Evolutionary conservation across 2,888 invertebrate genomes (phyloP), one percentile per base, ranked within the genome.

Genomic region (Neoascia interrupta): DNA sequence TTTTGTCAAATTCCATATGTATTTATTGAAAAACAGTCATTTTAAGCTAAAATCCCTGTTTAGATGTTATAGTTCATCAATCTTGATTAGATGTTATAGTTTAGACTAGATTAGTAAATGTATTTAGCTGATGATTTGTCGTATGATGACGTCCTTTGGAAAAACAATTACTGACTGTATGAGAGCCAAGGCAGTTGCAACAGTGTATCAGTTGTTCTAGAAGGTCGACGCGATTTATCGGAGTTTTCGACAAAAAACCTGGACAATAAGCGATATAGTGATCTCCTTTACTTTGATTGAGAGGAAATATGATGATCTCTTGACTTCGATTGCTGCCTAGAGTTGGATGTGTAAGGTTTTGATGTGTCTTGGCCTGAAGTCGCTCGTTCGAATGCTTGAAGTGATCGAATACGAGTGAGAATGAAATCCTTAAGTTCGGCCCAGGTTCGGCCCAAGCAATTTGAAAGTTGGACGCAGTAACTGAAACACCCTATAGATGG

Each of bases 241-340:
- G n/a, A 8, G 6, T 53, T 13, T 56, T 56, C 39, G 66, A 47
- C 54, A 36, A 21, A 51, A 23, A 69, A 41, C 26, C 39, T 58
- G 39, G 31, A 51, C 68, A 68, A 58, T 34, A 49, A 21, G 51
- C 18, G 11, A 66, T n/a, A 39, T 31, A 68, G 13, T 68, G 49
- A 6, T 58, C 49, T 10, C 68, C 39, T 15, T 56, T 56, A n/a
- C 68, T n/a, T n/a, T n/a, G 47, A 34, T 10, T 37, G 13, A 26
- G 21, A 31, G 43, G 39, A 28, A 31, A 34, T 31, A 13, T 43
- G 58, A 58, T 45, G 47, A 11, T 47, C 23, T 36, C 28, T 49
- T 16, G 47, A 47, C 31, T 61, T 49, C 5, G 8, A 10, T 34
- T 56, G 54, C 16, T 54, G 36, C 26, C 37, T 39, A 28, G 26